Evolutionary conservation across 2,797 vertebrate genomes (phyloP).

Genomic region (Sebastiscus tertius): DNA sequence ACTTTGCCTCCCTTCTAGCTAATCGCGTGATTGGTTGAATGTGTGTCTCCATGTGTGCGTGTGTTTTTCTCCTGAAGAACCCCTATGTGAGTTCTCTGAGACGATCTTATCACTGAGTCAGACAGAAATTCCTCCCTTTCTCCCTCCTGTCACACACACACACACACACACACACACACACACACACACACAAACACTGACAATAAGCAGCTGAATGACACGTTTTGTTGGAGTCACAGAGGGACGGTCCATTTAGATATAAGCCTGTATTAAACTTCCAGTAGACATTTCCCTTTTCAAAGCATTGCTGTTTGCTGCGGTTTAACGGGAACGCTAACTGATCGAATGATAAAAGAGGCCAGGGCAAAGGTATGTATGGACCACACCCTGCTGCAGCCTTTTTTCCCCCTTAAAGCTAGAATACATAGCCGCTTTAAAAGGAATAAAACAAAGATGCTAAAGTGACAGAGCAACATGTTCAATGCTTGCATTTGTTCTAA

Average conservation of each 20-base stretch:
- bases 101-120: slow-evolving; percentile 77
- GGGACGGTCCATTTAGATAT: slow-evolving; percentile 38
- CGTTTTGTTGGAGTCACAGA: slow-evolving; percentile 43
- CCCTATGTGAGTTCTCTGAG: slow-evolving; percentile 71
- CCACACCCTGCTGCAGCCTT: slow-evolving; percentile 68
- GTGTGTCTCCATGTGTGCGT: slow-evolving; percentile 7
- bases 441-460: slow-evolving; percentile 46
- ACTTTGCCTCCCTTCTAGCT: slow-evolving; percentile 8
- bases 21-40: slow-evolving; percentile 39
- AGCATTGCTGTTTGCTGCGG: slow-evolving; percentile 49
- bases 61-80: slow-evolving; percentile 60
- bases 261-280: slow-evolving; percentile 48
- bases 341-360: slow-evolving; percentile 75
- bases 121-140: slow-evolving; percentile 69
- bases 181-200: slow-evolving; percentile 32
- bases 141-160: slow-evolving; percentile 18
- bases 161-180: slow-evolving; percentile 15
- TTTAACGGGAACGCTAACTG: slow-evolving; percentile 72
- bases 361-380: slow-evolving; percentile 75
- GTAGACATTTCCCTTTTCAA: slow-evolving; percentile 57
- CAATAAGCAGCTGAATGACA: slow-evolving; percentile 58
- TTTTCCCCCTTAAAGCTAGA: slow-evolving; percentile 36
- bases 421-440: slow-evolving; percentile 47
- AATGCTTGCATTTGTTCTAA: slow-evolving; percentile 52
- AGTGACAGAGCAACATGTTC: slow-evolving; percentile 33